phyloP scores from a whole-genome alignment of 2,113 vertebrate genomes.

The Epinephelus fuscoguttatus region DNA sequence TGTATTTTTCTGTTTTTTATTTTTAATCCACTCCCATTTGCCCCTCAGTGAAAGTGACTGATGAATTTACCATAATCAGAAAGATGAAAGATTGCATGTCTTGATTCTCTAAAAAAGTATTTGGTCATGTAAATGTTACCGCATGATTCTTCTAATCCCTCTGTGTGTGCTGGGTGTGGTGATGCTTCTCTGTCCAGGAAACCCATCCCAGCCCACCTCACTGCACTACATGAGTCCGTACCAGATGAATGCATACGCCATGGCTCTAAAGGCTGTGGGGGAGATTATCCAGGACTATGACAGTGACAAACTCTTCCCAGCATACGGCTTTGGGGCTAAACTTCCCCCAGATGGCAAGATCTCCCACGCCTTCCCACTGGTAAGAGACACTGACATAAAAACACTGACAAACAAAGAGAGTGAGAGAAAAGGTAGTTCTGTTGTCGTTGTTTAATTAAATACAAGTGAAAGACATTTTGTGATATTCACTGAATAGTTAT shows the following conservation, averaged over 20 bases:
- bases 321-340: constrained; percentile 94
- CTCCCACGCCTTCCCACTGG: constrained; percentile 94
- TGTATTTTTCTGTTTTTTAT: too few species aligned
- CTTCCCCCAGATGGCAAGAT: constrained; percentile 93
- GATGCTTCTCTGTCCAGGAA: constrained; percentile 80
- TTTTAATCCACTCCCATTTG: too few species aligned
- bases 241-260: constrained; percentile 94
- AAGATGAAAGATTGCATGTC: not conserved
- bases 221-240: constrained; percentile 94
- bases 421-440: too few species aligned
- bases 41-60: not conserved
- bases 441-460: constrained; percentile 1
- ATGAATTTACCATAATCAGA: not conserved
- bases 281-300: constrained; percentile 96
- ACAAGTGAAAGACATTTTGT: not conserved
- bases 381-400: constrained; percentile 63
- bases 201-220: constrained; percentile 92
- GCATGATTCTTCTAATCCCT: not conserved
- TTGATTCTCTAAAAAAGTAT: not conserved
- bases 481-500: not conserved
- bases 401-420: not conserved
- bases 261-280: constrained; percentile 94
- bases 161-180: constrained; percentile 12
- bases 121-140: not conserved
- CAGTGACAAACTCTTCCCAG: constrained; percentile 95